phyloP scores from a whole-genome alignment of 2,797 vertebrate species.

The Enteromius trimaculatus region DNA sequence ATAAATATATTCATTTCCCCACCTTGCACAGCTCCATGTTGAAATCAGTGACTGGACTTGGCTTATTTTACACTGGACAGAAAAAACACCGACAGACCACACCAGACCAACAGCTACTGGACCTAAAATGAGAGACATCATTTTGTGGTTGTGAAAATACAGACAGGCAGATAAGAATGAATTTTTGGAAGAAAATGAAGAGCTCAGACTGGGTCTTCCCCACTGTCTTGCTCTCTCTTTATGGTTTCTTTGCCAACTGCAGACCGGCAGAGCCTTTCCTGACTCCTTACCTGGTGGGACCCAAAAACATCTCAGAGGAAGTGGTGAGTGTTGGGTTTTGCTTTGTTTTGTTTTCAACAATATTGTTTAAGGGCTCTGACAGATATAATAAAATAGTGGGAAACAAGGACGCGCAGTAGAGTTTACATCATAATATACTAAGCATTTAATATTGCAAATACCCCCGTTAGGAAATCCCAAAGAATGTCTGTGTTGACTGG shows the following conservation, averaged over 20 bases:
- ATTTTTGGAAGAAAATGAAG: constrained; percentile 56
- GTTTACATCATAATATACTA: not conserved
- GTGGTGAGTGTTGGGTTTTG: constrained; percentile 67
- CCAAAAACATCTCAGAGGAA: constrained; percentile 79
- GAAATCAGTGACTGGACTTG: not conserved
- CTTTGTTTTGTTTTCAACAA: not conserved
- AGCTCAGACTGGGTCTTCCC: constrained; percentile 71
- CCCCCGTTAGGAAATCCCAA: not conserved
- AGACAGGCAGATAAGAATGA: constrained; percentile 52
- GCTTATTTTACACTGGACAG: not conserved
- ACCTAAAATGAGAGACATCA: not conserved
- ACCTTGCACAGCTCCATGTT: not conserved
- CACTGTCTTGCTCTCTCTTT: constrained; percentile 73
- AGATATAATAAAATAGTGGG: not conserved
- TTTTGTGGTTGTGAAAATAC: not conserved
- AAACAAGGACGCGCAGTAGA: not conserved
- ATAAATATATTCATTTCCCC: constrained; percentile 50
- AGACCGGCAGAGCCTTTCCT: constrained; percentile 80
- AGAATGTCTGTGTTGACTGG: not conserved
- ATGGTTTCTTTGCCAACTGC: constrained; percentile 78
- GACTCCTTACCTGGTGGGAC: constrained; percentile 78
- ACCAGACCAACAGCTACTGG: not conserved
- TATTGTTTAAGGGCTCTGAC: constrained; percentile 1
- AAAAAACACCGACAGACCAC: not conserved
- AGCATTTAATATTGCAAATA: not conserved